These are phyloP conservation scores for Germaria angustata DNA, from an alignment of 2,888 invertebrate genomes.

Conservation along the genomic window DNA sequence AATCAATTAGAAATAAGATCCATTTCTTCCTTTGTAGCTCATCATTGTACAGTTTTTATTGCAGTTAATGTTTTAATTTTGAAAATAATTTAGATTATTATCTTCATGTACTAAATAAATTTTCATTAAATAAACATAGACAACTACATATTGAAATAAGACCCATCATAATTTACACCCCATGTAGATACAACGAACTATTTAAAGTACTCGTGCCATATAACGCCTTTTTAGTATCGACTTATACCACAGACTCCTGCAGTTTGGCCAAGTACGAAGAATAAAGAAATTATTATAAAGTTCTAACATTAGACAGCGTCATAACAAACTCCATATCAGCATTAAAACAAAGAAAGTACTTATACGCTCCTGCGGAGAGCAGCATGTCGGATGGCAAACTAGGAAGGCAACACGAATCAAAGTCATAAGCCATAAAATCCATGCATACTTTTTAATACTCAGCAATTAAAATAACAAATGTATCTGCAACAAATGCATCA, in stretches of 20 bases:
- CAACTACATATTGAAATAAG: conserved; percentile 26
- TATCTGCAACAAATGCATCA: conserved; percentile 62
- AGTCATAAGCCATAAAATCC: conserved; percentile 58
- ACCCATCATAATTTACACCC: conserved; percentile 57
- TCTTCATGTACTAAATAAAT: conserved; percentile 28
- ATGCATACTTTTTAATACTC: conserved; percentile 52
- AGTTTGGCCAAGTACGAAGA: conserved; percentile 3
- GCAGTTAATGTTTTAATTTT: background rate
- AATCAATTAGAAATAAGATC: background rate
- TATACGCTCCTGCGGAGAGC: conserved; percentile 11
- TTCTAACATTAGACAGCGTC: conserved; percentile 49
- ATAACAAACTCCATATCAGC: conserved; percentile 53
- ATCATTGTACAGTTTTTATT: background rate
- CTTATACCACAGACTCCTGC: conserved; percentile 16
- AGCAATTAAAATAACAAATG: conserved; percentile 64
- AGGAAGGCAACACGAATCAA: conserved; percentile 14
- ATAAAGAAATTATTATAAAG: conserved; percentile 40
- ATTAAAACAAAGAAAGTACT: conserved; percentile 7
- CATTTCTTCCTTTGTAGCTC: background rate
- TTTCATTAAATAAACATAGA: conserved; percentile 11
- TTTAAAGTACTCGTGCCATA: background rate
- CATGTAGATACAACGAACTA: conserved; percentile 26
- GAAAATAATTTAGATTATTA: background rate
- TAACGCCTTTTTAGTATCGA: conserved; percentile 8
- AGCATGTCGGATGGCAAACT: conserved; percentile 11